phyloP scores from a whole-genome alignment of 1,140 invertebrate genomes.

The Orchestia grillus region DNA sequence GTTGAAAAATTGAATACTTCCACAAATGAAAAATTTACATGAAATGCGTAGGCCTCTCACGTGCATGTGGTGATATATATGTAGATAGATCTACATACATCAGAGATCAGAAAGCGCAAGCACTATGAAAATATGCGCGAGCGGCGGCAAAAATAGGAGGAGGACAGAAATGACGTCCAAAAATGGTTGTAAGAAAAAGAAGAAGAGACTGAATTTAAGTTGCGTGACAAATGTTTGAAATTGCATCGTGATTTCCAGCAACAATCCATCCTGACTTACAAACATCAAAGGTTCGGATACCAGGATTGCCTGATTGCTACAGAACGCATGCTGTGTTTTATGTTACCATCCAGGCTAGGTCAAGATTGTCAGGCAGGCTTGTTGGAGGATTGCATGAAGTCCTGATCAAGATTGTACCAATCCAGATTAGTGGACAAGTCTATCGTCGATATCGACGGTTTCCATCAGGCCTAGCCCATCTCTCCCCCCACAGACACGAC shows the following conservation, averaged over 20 bases:
- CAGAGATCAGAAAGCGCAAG: too few species aligned
- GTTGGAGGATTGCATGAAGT: background rate
- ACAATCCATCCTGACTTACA: background rate
- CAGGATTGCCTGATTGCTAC: background rate
- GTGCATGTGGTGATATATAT: too few species aligned
- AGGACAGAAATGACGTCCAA: too few species aligned
- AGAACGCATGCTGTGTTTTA: background rate
- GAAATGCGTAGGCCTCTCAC: too few species aligned
- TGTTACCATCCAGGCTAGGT: background rate
- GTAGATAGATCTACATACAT: too few species aligned
- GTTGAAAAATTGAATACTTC: too few species aligned
- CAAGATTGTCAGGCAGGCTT: background rate
- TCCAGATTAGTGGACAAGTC: background rate
- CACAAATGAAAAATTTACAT: too few species aligned
- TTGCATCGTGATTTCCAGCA: background rate
- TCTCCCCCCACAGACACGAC: background rate
- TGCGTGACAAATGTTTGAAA: background rate
- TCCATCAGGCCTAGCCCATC: too few species aligned
- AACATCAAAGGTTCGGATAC: background rate
- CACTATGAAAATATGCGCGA: too few species aligned
- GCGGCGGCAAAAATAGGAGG: too few species aligned
- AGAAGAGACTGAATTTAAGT: background rate
- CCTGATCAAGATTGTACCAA: background rate
- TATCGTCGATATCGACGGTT: constrained; percentile 15
- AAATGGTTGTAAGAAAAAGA: too few species aligned